Conservation (phyloP, 2,113 vertebrate genomes). For the Suricata suricatta region DNA sequence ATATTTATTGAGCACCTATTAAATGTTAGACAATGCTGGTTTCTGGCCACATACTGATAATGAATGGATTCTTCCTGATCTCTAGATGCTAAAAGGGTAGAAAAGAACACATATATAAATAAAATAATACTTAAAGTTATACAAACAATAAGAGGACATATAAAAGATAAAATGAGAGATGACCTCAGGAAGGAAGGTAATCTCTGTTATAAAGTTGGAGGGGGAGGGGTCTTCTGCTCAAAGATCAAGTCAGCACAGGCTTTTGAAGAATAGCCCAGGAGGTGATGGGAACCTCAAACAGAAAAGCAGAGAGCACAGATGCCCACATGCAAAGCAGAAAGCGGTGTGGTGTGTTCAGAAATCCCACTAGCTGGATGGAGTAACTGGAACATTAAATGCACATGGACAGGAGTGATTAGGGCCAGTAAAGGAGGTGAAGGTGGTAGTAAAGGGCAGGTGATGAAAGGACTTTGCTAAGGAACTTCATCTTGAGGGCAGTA, state of each 20-base stretch:
- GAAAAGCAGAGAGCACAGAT: background rate
- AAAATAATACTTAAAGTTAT: background rate
- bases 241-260: background rate
- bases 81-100: background rate
- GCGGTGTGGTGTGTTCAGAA: background rate
- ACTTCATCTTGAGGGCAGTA: background rate
- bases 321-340: background rate
- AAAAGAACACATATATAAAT: background rate
- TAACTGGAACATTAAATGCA: background rate
- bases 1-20: background rate
- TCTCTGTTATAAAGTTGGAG: background rate
- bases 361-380: background rate
- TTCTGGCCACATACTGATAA: background rate
- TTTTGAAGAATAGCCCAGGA: background rate
- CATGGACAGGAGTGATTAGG: background rate
- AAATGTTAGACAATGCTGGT: background rate
- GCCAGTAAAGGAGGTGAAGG: background rate
- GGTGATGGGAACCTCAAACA: background rate
- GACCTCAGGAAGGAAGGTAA: background rate
- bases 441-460: background rate
- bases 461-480: background rate
- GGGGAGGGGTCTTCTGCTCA: background rate
- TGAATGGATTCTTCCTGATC: background rate
- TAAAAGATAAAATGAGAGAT: background rate
- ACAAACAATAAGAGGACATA: background rate